Conservation (phyloP, 53 echinoderm and acorn worm genomes). For the Antedon mediterranea region DNA sequence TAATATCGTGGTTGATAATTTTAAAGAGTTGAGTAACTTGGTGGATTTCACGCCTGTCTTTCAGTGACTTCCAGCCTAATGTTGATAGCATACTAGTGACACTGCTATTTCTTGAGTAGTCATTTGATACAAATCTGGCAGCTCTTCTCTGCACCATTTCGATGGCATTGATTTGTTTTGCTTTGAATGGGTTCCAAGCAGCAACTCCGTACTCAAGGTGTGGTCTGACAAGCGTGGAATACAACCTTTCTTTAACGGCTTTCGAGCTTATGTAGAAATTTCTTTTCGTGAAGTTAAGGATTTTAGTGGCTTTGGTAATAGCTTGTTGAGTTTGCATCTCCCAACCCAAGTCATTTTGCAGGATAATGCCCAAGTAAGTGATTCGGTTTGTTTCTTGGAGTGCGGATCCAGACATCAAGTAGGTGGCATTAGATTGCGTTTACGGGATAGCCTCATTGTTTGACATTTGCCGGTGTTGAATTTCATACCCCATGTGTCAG, state of each 20-base stretch:
- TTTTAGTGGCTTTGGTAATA: conserved; percentile 1
- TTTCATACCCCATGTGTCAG: not conserved
- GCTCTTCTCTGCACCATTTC: conserved; percentile 17
- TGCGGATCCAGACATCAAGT: too few species aligned
- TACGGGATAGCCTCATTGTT: too few species aligned
- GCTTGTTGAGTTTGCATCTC: conserved; percentile 14
- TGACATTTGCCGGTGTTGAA: conserved; percentile 1
- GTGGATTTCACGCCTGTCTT: conserved; percentile 14
- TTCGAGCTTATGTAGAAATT: conserved; percentile 19
- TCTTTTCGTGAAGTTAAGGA: conserved; percentile 23
- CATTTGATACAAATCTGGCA: conserved; percentile 22
- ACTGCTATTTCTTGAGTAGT: conserved; percentile 15
- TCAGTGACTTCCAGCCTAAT: conserved; percentile 2
- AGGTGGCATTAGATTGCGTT: too few species aligned
- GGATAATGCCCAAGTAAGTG: conserved; percentile 25
- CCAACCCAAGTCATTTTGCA: conserved; percentile 32
- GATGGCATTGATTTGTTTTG: conserved; percentile 11
- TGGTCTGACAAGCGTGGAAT: conserved; percentile 19
- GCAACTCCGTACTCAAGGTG: conserved; percentile 22
- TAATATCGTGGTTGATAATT: not conserved
- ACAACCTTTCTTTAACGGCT: conserved; percentile 18
- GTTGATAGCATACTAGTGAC: not conserved
- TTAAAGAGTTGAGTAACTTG: conserved; percentile 1
- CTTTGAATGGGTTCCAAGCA: conserved; percentile 23
- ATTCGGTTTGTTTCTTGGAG: too few species aligned